Evolutionary conservation across 2,113 vertebrate genomes (phyloP), one percentile per base, ranked within the genome.

Genomic region (Dasypus novemcinctus): DNA sequence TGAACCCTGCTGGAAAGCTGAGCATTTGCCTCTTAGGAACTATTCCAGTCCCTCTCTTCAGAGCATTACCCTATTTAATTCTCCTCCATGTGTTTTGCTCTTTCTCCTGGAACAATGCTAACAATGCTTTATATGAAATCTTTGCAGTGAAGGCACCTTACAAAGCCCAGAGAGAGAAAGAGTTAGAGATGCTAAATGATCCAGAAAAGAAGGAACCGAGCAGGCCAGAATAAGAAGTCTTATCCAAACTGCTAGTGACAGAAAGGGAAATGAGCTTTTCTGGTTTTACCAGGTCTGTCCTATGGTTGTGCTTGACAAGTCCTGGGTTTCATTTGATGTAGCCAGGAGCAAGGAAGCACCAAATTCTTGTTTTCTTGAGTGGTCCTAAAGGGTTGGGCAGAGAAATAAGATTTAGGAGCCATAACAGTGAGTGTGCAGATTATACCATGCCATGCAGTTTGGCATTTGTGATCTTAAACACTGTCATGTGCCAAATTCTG

Each of bases 91-190:
- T 89, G 72, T 63, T 89, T 91, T 23, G 36, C 41, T 93, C 43
- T 76, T 29, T 68, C 29, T 90, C 49, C 29, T 82, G 54, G 21
- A 94, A 72, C 61, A 92, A 68, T 68, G 27, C 46, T 12, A n/a
- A n/a, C n/a, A n/a, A n/a, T n/a, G n/a, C n/a, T 91, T 91, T 93
- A 74, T 78, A 33, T 33, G 54, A 31, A 93, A 15, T 93, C 68
- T 83, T 83, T 86, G 25, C 54, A 41, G 49, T 72, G 38, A 95
- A 72, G 61, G 23, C 64, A 92, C 63, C 63, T 66, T 95, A 63
- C 31, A 75, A 81, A 64, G 25, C 36, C 17, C 13, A 52, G 69
- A 25, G 8, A 49, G 21, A 61, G 14, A 63, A 9, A 46, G 5
- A 59, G 54, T 21, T 17, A 54, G 10, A 46, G 4, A 59, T 6